Base-by-base conservation (phyloP, 2,888 invertebrate genomes). In the Tortrix viridana region DNA sequence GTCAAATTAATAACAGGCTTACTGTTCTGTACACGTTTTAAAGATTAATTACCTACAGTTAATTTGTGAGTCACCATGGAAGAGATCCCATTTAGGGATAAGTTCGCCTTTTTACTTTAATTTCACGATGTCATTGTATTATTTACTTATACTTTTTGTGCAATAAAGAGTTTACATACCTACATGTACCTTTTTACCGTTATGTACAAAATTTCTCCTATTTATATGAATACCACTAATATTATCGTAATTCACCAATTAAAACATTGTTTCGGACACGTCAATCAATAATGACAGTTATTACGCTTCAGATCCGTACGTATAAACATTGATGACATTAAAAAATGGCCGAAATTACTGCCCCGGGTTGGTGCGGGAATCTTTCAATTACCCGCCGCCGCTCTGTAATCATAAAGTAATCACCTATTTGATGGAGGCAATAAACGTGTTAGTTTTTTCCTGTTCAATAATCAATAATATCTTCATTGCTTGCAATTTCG, bases 361-460 rank as follows among this genome's bases (percentile, higher is more conserved):
- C 69, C 72, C 69, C 62, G 71, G 66, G 69, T 66, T 65, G 71
- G 68, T 70, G 70, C 75, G 71, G 72, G 69, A 70, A 78, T 77
- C 82, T 79, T 83, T 82, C 83, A 84, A 83, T 84, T 82, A 80
- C 69, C 67, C 61, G 60, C 65, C 67, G 70, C 89, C 89, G 92
- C 83, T 79, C 86, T 84, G 81, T 88, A 87, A 91, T 91, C 88
- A 86, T 79, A 78, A 79, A 74, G 80, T 85, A 88, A 86, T 86
- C 84, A 84, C 80, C 82, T 84, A 89, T 87, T 85, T 81, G 77
- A 79, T 23, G 37, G 53, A 41, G 76, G 75, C 69, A 76, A 75
- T 74, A 72, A 70, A 69, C 69, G 67, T 75, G 73, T 76, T 76
- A 74, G 75, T 48, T 67, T 53, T 55, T 66, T 60, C 66, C 19